A percentile compares a stretch with the other conserved stretches of the same genome.
phyloP scores from a whole-genome alignment of 1,140 invertebrate genomes.

The Plutomurus gul region DNA sequence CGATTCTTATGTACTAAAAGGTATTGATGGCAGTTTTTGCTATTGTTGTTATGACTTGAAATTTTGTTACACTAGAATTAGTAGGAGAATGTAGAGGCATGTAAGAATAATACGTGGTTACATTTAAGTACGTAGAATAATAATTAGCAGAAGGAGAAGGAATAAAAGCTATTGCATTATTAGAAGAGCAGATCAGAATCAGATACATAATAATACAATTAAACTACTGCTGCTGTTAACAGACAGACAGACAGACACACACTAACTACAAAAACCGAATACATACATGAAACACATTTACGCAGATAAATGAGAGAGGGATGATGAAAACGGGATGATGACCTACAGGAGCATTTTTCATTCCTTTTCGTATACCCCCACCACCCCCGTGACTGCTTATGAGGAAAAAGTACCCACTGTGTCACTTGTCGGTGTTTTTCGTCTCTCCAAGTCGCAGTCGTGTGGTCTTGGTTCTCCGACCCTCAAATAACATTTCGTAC shows the following conservation, averaged over 20 bases:
- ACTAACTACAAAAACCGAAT: neutral
- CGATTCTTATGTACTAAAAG: neutral
- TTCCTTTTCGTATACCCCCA: neutral
- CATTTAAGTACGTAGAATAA: too few species aligned
- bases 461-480: constrained; percentile 10
- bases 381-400: neutral
- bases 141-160: too few species aligned
- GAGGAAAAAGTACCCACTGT: neutral
- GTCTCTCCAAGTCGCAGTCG: neutral
- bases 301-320: neutral
- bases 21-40: neutral
- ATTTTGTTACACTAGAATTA: constrained; percentile 22
- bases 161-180: constrained; percentile 3
- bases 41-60: constrained; percentile 9
- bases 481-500: neutral
- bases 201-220: too few species aligned
- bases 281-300: neutral
- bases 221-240: too few species aligned
- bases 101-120: neutral
- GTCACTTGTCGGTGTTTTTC: neutral
- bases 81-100: neutral
- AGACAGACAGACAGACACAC: too few species aligned
- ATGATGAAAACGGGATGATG: neutral
- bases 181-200: too few species aligned
- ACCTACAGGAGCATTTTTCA: neutral